Conservation (phyloP, 2,113 vertebrate genomes). For the Mustelus asterias region DNA sequence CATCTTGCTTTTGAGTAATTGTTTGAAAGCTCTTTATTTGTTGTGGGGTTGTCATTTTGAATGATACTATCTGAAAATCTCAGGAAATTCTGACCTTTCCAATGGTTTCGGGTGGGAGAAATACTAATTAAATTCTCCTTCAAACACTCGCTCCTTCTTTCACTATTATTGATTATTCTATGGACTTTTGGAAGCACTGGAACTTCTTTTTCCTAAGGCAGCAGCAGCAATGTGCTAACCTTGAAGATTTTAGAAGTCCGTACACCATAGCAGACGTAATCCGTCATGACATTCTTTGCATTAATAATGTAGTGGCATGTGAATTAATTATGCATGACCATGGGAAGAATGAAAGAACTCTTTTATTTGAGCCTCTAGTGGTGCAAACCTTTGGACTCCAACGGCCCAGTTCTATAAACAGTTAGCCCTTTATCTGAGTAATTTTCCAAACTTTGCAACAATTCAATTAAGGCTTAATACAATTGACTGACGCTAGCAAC, state of each 20-base stretch:
- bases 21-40: background rate
- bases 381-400: background rate
- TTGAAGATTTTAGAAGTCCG: conserved; percentile 23
- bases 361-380: background rate
- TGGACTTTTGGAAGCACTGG: background rate
- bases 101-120: background rate
- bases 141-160: background rate
- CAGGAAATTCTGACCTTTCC: background rate
- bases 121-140: background rate
- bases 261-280: background rate
- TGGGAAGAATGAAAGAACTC: conserved; percentile 1
- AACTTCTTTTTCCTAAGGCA: background rate
- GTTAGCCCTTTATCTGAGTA: background rate
- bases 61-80: background rate
- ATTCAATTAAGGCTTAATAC: conserved; percentile 23
- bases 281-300: background rate
- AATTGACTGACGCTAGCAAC: too few relatives aligned
- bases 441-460: conserved; percentile 1
- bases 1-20: background rate
- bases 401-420: background rate
- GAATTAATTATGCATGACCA: conserved; percentile 25
- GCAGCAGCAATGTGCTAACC: background rate
- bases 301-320: conserved; percentile 26
- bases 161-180: background rate
- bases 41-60: background rate